Evolutionary conservation across 2,888 invertebrate species (phyloP), one percentile per base, ranked within the genome.

Genomic region (Microchrysa polita): DNA sequence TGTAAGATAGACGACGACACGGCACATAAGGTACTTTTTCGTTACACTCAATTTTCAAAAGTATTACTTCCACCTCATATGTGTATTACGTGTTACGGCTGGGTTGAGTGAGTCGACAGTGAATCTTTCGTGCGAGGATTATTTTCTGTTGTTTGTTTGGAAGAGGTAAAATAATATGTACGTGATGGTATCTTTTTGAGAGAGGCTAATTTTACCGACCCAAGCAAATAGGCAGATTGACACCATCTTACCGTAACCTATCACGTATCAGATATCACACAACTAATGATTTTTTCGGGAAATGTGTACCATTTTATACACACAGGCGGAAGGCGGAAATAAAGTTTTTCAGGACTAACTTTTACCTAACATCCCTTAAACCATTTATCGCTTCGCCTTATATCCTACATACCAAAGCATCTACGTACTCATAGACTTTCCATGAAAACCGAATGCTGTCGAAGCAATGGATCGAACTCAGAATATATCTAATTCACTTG

Each of bases 401-500:
- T 34, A 34, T 34, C 7, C 4, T 34, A 34, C 27, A 48, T 48
- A 12, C 42, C 42, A 12, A 42, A 42, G 16, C 48, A 48, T n/a
- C 4, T 4, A n/a, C 12, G 12, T 48, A n/a, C 48, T n/a, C 12
- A 10, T 48, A n/a, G 2, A 48, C 12, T 48, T 12, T 48, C 12
- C 48, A 2, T 48, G 12, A 4, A 48, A 48, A 48, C n/a, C 12
- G 48, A n/a, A n/a, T n/a, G 5, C 48, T 65, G 48, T 48, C 20
- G 22, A 34, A 44, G 61, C 23, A 16, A 73, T 63, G 72, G 72
- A 72, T 75, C 75, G 75, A 75, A 73, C 61, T 67, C 44, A 61
- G 57, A 55, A 48, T 61, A 75, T 69, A 75, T 75, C 67, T 69
- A 42, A 69, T 65, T 75, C 65, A 34, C 73, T 34, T 48, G 52